These are phyloP conservation scores for Sanderia malayensis DNA, from an alignment of 30 jellyfish, hydroid and myxozoan genomes.

Conservation along the genomic window DNA sequence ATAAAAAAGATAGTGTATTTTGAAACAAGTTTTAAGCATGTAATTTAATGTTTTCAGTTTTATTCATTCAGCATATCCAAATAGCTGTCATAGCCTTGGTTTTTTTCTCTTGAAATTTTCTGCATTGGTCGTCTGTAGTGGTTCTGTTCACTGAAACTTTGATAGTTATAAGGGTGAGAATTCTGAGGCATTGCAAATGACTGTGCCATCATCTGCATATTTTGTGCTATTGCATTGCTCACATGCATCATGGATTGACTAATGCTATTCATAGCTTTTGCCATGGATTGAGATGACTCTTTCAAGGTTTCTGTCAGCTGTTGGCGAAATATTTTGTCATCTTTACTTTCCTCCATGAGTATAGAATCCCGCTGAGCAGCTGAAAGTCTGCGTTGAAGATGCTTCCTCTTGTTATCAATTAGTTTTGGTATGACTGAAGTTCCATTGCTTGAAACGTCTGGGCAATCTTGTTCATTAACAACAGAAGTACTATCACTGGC, in stretches of 20 bases:
- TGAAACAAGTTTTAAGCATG: neutral
- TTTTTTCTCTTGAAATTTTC: neutral
- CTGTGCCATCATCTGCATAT: neutral
- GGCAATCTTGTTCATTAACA: neutral
- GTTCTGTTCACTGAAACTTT: neutral
- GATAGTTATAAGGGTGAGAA: neutral
- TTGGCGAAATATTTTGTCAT: slow-evolving; percentile 5
- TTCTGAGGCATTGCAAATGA: neutral
- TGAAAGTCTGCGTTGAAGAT: slow-evolving; percentile 38
- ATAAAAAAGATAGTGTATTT: no score
- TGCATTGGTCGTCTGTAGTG: neutral
- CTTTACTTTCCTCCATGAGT: slow-evolving; percentile 35
- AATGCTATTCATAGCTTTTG: neutral
- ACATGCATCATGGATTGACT: neutral
- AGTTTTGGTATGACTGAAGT: slow-evolving; percentile 36
- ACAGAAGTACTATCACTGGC: neutral
- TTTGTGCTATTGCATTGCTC: neutral
- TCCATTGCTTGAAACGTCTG: slow-evolving; percentile 7
- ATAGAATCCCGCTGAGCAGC: slow-evolving; percentile 47
- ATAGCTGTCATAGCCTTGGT: neutral
- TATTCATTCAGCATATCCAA: neutral
- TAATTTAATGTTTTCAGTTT: neutral
- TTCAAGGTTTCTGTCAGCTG: neutral
- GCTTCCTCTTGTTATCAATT: slow-evolving; percentile 53
- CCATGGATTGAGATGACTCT: neutral